phyloP scores from a whole-genome alignment of 1,140 invertebrate species.

The Cydia pomonella region DNA sequence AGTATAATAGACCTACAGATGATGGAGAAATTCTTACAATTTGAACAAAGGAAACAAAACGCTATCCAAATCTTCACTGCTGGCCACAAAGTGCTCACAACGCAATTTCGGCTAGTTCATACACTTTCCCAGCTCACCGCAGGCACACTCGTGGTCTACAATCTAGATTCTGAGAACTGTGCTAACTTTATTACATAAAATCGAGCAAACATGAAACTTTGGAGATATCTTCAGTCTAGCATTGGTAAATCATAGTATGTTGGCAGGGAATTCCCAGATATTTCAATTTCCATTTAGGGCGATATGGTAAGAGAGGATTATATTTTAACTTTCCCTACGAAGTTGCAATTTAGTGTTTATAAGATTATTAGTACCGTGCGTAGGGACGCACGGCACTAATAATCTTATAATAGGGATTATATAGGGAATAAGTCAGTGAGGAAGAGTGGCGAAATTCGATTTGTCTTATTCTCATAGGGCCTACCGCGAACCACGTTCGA shows the following conservation, averaged over 20 bases:
- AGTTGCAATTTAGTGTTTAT: too few relatives aligned
- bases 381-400: too few relatives aligned
- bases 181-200: slow-evolving; percentile 10
- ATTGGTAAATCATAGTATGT: not conserved
- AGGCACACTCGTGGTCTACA: not conserved
- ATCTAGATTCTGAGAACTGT: slow-evolving; percentile 13
- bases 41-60: not conserved
- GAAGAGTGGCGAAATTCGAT: not conserved
- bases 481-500: too few relatives aligned
- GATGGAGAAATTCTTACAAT: not conserved
- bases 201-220: not conserved
- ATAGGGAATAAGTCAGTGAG: not conserved
- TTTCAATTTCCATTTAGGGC: not conserved
- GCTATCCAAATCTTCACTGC: not conserved
- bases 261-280: not conserved
- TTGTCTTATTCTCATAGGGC: too few relatives aligned
- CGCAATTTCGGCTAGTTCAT: slow-evolving; percentile 25
- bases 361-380: too few relatives aligned
- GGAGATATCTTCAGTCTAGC: not conserved
- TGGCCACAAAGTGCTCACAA: slow-evolving; percentile 8
- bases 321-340: too few relatives aligned
- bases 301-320: too few relatives aligned
- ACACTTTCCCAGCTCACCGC: not conserved
- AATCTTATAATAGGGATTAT: too few relatives aligned
- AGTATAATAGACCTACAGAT: too few relatives aligned